Percentiles rank a stretch among this genome's conserved stretches.
Evolutionary conservation across 2,888 invertebrate genomes (phyloP).

Genomic region (Tetramorium bicarinatum): DNA sequence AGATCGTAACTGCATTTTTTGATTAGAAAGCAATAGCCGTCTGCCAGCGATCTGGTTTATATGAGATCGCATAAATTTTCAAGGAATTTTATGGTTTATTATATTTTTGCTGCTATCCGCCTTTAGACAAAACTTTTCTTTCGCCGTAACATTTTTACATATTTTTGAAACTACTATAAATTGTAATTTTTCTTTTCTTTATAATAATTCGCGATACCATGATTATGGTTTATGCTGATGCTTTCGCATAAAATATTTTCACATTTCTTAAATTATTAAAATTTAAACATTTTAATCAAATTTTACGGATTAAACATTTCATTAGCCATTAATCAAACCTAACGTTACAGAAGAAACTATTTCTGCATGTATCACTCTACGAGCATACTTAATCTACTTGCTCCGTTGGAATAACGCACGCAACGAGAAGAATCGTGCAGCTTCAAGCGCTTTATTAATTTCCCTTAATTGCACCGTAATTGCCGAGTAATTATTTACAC

Average conservation of each 20-base stretch:
- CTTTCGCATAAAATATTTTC: not conserved
- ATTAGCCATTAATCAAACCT: not conserved
- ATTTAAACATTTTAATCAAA: not conserved
- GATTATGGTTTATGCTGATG: not conserved
- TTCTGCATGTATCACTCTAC: not conserved
- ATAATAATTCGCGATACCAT: not conserved
- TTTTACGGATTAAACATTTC: not conserved
- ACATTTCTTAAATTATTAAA: constrained; percentile 9
- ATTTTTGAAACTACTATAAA: not conserved
- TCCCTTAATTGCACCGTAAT: constrained; percentile 51
- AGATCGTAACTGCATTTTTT: constrained; percentile 55
- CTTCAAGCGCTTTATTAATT: constrained; percentile 52
- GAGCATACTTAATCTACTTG: constrained; percentile 19
- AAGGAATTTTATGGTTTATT: constrained; percentile 6
- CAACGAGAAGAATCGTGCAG: constrained; percentile 34
- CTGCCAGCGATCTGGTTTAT: constrained; percentile 31
- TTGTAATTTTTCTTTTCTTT: not conserved
- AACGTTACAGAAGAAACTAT: not conserved
- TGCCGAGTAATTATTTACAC: constrained; percentile 56
- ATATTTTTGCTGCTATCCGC: constrained; percentile 6
- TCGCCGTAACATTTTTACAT: not conserved
- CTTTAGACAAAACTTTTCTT: not conserved
- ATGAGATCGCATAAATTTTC: constrained; percentile 33
- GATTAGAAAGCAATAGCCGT: constrained; percentile 48
- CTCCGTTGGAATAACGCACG: not conserved